Evolutionary conservation across 1,140 invertebrate genomes (phyloP).

Genomic region (Drosophila truncata): DNA sequence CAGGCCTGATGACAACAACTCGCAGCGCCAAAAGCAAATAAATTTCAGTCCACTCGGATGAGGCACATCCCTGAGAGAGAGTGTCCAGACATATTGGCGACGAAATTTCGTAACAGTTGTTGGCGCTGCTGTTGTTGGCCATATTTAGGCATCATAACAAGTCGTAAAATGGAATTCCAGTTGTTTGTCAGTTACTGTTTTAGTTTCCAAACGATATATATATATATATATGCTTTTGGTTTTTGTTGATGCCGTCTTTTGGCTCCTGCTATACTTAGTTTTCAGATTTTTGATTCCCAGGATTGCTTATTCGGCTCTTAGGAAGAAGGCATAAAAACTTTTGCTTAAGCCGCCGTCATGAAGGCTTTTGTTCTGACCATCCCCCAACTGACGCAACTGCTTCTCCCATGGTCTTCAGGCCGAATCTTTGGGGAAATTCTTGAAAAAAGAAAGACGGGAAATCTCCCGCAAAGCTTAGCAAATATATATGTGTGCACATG

Average conservation of each 20-base stretch:
- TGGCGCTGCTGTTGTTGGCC: conserved; percentile 38
- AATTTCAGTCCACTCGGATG: conserved; percentile 58
- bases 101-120: conserved; percentile 42
- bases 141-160: conserved; percentile 68
- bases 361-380: conserved; percentile 45
- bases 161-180: conserved; percentile 70
- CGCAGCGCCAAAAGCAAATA: conserved; percentile 57
- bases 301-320: conserved; percentile 44
- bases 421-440: conserved; percentile 56
- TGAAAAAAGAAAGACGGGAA: conserved; percentile 11
- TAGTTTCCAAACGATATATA: conserved; percentile 3
- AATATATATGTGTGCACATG: conserved; percentile 5
- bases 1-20: conserved; percentile 34
- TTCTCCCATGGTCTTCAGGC: conserved; percentile 12
- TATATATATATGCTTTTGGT: conserved; percentile 10
- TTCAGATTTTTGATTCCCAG: conserved; percentile 69
- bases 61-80: conserved; percentile 37
- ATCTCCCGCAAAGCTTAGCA: conserved; percentile 21
- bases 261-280: conserved; percentile 52
- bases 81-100: conserved; percentile 76
- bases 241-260: conserved; percentile 50
- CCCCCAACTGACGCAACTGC: conserved; percentile 60
- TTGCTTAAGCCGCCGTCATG: conserved; percentile 43
- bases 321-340: conserved; percentile 49
- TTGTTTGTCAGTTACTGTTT: conserved; percentile 44